Evolutionary conservation across 2,113 vertebrate species (phyloP).

Genomic region (Indicator maculatus): DNA sequence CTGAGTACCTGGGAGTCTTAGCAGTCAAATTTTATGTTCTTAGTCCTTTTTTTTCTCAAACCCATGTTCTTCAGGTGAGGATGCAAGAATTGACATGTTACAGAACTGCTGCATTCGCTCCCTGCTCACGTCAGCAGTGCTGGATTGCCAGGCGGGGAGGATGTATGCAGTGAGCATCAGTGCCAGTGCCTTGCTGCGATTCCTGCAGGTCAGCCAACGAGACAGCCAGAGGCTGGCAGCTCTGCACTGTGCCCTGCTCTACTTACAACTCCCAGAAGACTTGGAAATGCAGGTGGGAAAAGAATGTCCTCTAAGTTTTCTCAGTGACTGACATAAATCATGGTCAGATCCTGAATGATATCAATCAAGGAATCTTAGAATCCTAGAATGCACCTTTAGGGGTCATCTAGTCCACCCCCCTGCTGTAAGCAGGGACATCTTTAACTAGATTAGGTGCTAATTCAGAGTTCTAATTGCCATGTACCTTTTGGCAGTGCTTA

Average conservation of each 20-base stretch:
- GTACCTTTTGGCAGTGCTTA: not conserved
- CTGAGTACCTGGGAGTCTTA: not conserved
- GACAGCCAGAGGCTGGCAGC: conserved; percentile 85
- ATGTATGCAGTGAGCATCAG: conserved; percentile 75
- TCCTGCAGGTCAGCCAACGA: conserved; percentile 70
- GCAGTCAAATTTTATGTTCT: not conserved
- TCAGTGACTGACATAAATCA: not conserved
- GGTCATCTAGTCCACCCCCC: too few relatives aligned
- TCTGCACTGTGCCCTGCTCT: conserved; percentile 86
- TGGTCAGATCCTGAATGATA: not conserved
- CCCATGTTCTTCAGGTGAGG: conserved; percentile 60
- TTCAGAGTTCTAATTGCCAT: not conserved
- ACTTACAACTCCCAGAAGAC: conserved; percentile 21
- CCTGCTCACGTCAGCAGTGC: conserved; percentile 52
- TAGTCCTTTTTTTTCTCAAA: not conserved
- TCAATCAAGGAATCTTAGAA: not conserved
- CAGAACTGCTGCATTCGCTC: conserved; percentile 53
- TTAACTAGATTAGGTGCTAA: too few relatives aligned
- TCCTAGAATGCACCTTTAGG: too few relatives aligned
- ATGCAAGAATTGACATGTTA: conserved; percentile 61
- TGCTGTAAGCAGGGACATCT: too few relatives aligned
- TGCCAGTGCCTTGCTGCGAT: conserved; percentile 73
- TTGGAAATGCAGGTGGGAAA: conserved; percentile 75
- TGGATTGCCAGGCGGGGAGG: conserved; percentile 79
- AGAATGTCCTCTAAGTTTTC: not conserved